A percentile compares a stretch with the other conserved stretches of the same genome.
phyloP scores from a whole-genome alignment of 1,140 invertebrate species.

The Drosophila kurseongensis region DNA sequence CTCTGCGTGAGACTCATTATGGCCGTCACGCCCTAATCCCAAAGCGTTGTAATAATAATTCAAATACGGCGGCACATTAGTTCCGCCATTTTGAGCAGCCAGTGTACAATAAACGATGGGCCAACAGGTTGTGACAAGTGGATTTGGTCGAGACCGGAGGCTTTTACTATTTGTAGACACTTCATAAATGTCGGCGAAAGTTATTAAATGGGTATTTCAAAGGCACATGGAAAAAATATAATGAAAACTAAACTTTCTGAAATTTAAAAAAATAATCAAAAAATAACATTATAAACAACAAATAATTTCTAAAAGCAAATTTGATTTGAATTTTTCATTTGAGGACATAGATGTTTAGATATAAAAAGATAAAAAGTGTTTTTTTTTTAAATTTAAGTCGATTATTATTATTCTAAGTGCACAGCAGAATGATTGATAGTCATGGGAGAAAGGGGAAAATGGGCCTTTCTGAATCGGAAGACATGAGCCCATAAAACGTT shows the following conservation, averaged over 20 bases:
- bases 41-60: conserved; percentile 72
- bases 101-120: conserved; percentile 53
- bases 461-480: conserved; percentile 25
- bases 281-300: no score
- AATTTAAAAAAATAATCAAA: background rate
- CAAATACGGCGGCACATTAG: conserved; percentile 76
- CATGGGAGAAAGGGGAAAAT: conserved; percentile 4
- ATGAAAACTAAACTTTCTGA: no score
- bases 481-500: conserved; percentile 69
- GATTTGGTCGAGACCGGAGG: conserved; percentile 36
- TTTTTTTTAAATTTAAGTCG: background rate
- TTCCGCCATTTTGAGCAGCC: conserved; percentile 72
- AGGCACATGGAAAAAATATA: conserved; percentile 28
- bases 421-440: conserved; percentile 14
- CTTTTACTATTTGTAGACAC: conserved; percentile 46
- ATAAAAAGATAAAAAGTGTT: no score
- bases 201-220: conserved; percentile 61
- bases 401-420: conserved; percentile 10
- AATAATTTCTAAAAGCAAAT: no score
- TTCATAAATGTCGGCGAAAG: conserved; percentile 57
- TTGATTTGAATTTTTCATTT: no score
- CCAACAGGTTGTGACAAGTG: conserved; percentile 72
- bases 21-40: conserved; percentile 30
- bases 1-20: conserved; percentile 9
- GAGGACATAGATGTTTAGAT: no score